Evolutionary conservation across 2,113 vertebrate genomes (phyloP).

Genomic region (Cephalopterus ornatus): DNA sequence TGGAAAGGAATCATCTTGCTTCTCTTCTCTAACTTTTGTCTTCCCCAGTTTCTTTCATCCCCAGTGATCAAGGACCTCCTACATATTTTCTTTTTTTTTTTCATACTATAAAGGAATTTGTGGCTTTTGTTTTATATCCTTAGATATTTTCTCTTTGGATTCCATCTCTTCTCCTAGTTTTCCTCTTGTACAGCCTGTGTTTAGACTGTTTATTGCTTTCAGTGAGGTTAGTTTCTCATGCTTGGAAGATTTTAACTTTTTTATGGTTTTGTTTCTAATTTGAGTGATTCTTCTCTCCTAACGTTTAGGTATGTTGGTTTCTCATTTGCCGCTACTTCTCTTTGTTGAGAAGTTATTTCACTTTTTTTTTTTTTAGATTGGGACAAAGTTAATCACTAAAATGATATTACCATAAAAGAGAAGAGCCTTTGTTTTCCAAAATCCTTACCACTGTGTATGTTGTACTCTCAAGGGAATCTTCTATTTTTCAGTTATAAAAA

Average conservation of each 20-base stretch:
- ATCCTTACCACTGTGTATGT: neutral
- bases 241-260: neutral
- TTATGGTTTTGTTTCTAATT: neutral
- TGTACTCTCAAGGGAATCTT: neutral
- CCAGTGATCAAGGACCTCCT: neutral
- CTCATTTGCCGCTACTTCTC: neutral
- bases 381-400: neutral
- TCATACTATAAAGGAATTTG: neutral
- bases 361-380: neutral
- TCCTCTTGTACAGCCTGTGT: neutral
- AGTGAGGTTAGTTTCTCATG: neutral
- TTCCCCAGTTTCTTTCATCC: neutral
- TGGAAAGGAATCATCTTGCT: neutral
- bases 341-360: neutral
- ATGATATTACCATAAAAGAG: neutral
- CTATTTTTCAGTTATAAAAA: neutral
- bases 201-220: slow-evolving; percentile 5
- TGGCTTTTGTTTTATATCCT: slow-evolving; percentile 1
- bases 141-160: neutral
- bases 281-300: neutral
- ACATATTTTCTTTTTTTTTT: neutral
- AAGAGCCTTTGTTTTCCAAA: neutral
- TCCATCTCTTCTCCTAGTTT: neutral
- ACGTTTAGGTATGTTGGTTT: neutral
- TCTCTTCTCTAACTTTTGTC: neutral